Percentiles rank a stretch among this genome's conserved stretches.
Conservation (phyloP, 2,888 invertebrate species). For the Drosophila sordidula region DNA sequence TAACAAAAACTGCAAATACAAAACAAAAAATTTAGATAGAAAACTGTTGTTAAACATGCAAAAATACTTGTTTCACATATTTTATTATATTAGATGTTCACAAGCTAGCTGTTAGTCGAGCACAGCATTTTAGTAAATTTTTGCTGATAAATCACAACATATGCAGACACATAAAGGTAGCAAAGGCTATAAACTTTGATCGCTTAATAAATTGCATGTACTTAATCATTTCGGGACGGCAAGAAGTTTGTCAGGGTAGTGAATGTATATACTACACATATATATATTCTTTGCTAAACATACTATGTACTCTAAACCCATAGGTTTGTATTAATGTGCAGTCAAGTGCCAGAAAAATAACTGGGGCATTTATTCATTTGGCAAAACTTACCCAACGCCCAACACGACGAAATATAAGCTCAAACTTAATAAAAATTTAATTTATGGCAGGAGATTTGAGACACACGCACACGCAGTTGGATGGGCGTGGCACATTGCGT, state of each 20-base stretch:
- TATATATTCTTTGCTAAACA: constrained; percentile 1
- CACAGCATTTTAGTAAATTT: not conserved
- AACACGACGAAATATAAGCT: constrained; percentile 42
- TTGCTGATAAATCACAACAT: constrained; percentile 40
- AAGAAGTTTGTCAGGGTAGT: constrained; percentile 25
- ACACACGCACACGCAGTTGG: not conserved
- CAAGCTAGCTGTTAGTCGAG: constrained; percentile 7
- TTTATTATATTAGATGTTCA: not conserved
- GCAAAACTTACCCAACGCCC: constrained; percentile 26
- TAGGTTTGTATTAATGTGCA: constrained; percentile 15
- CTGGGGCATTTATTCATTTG: constrained; percentile 49
- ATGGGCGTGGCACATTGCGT: constrained; percentile 24
- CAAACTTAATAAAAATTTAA: constrained; percentile 53
- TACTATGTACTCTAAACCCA: not conserved
- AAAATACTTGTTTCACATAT: not conserved
- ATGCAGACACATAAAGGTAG: constrained; percentile 16
- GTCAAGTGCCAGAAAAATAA: constrained; percentile 30
- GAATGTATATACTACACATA: not conserved
- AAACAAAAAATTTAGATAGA: not conserved
- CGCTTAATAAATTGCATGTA: constrained; percentile 66
- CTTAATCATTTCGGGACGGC: constrained; percentile 63
- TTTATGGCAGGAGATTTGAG: constrained; percentile 34
- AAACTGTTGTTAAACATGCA: not conserved
- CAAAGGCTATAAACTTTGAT: constrained; percentile 65
- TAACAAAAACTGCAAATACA: not conserved